These are phyloP conservation scores for Lepilemur ruficaudatus DNA, from an alignment of 2,797 vertebrate genomes.

Conservation along the genomic window DNA sequence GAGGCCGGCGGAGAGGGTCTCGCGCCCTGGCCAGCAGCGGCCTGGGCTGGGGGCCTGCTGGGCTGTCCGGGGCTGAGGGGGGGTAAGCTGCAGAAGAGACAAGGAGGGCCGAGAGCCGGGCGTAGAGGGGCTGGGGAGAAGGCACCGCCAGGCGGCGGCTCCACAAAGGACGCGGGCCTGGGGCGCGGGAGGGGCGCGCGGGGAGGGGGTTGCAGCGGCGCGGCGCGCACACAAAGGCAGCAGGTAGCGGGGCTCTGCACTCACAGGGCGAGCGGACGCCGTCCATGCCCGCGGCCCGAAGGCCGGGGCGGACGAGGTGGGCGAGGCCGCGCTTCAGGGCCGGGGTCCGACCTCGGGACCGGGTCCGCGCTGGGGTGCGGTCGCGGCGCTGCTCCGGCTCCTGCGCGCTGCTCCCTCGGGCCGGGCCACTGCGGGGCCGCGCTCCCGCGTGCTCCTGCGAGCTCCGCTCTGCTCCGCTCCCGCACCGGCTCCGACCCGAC, in stretches of 20 bases:
- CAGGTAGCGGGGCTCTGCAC: conserved; percentile 67
- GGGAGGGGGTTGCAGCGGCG: conserved; percentile 66
- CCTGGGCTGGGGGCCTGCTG: background rate
- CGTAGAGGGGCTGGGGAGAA: background rate
- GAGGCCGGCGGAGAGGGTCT: background rate
- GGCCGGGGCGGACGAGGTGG: conserved; percentile 45
- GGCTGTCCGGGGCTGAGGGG: background rate
- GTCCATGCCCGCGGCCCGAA: conserved; percentile 74
- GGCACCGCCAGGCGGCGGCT: conserved; percentile 24
- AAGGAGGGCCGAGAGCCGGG: background rate
- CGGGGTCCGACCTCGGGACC: background rate
- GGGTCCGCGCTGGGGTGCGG: background rate
- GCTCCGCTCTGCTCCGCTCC: conserved; percentile 37
- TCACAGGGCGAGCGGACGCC: conserved; percentile 76
- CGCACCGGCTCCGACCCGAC: conserved; percentile 38
- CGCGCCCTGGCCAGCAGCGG: background rate
- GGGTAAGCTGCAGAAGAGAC: background rate
- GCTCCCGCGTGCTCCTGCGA: conserved; percentile 52
- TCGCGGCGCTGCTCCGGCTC: background rate
- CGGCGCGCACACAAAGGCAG: conserved; percentile 76
- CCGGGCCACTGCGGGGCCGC: conserved; percentile 21
- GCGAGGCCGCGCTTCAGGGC: background rate
- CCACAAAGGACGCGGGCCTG: conserved; percentile 71
- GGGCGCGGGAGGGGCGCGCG: conserved; percentile 53
- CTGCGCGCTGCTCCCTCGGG: background rate